Percentiles rank a stretch among this genome's conserved stretches.
Evolutionary conservation across 2,797 vertebrate species (phyloP).

Genomic region (Dipus sagitta): DNA sequence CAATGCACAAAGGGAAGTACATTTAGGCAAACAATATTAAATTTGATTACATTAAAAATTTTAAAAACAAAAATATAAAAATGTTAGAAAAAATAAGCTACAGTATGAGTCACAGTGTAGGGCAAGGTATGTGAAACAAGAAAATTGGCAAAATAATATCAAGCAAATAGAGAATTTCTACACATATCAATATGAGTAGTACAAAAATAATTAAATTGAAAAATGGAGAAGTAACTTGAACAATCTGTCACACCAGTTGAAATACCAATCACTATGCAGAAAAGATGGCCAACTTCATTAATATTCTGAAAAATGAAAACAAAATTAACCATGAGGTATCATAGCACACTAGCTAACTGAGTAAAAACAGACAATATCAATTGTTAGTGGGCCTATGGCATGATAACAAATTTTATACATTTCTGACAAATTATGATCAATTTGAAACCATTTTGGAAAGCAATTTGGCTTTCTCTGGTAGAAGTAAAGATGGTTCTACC

Average conservation of each 20-base stretch:
- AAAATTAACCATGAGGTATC: neutral
- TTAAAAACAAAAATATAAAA: neutral
- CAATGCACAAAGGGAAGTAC: neutral
- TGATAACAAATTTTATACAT: neutral
- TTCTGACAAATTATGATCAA: neutral
- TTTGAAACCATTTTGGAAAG: neutral
- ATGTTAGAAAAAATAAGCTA: neutral
- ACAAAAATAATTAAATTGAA: neutral
- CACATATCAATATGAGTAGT: neutral
- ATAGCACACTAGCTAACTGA: neutral
- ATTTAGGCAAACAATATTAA: slow-evolving; percentile 23
- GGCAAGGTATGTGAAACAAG: neutral
- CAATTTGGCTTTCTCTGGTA: neutral
- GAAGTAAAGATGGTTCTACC: neutral
- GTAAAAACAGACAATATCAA: neutral
- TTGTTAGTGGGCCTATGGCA: neutral
- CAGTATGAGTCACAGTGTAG: neutral
- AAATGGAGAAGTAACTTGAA: neutral
- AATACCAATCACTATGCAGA: neutral
- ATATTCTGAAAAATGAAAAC: slow-evolving; percentile 13
- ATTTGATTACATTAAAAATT: neutral
- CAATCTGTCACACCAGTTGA: neutral
- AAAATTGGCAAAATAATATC: neutral
- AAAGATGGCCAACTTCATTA: neutral
- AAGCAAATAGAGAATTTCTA: neutral